Conservation (phyloP, 2,797 vertebrate species). For the Schizopygopsis malacanthus region DNA sequence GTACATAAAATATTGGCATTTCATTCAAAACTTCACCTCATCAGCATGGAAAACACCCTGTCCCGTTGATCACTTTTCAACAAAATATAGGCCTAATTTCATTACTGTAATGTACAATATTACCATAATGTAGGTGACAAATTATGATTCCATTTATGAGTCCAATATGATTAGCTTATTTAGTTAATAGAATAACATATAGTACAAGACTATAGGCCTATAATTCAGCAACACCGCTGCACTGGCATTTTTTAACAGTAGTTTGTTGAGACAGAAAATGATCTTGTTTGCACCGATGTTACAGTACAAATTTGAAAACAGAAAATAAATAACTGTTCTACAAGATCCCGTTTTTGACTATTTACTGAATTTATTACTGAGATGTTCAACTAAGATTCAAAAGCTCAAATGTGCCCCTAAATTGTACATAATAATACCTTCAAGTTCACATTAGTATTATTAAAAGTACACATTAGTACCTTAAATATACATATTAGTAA, state of each 20-base stretch:
- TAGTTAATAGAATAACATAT: neutral
- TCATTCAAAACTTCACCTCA: neutral
- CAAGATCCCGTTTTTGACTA: neutral
- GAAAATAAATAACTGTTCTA: neutral
- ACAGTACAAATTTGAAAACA: neutral
- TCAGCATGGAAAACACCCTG: neutral
- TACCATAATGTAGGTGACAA: neutral
- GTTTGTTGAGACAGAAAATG: neutral
- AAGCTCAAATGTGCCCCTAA: neutral
- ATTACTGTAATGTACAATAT: neutral
- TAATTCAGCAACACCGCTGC: neutral
- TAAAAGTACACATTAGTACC: neutral
- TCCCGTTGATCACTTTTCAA: neutral
- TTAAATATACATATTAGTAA: neutral
- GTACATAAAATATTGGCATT: neutral
- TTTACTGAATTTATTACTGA: neutral
- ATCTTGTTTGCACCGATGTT: neutral
- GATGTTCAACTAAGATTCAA: neutral
- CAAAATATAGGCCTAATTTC: neutral
- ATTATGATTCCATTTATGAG: neutral
- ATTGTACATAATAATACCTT: neutral
- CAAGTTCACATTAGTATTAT: neutral
- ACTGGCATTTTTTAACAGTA: neutral
- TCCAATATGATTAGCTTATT: neutral
- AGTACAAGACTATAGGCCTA: neutral